Percentiles rank a stretch among this genome's conserved stretches.
These are phyloP conservation scores for Scaeva pyrastri DNA, from an alignment of 2,888 invertebrate genomes.

Conservation along the genomic window DNA sequence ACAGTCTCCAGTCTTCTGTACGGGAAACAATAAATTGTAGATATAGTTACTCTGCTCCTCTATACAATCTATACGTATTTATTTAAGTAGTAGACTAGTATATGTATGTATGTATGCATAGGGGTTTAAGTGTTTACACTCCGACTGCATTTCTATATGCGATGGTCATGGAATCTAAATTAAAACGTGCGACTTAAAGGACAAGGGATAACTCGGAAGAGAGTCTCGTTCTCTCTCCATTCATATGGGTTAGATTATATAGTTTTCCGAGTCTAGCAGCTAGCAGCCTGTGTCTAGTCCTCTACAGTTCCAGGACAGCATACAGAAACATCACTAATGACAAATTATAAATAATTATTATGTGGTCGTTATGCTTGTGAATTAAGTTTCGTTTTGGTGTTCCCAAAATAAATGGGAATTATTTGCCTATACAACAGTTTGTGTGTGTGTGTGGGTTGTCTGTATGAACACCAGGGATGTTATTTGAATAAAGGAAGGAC, in stretches of 20 bases:
- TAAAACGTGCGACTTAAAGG: constrained; percentile 13
- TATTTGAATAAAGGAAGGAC: constrained; percentile 12
- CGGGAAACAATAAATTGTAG: constrained; percentile 49
- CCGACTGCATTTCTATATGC: neutral
- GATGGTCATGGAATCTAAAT: constrained; percentile 13
- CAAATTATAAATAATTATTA: constrained; percentile 71
- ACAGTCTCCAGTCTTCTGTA: constrained; percentile 8
- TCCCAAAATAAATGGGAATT: constrained; percentile 6
- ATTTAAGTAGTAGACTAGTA: no score
- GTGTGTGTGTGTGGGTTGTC: neutral
- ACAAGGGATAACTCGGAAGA: neutral
- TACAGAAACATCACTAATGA: constrained; percentile 67
- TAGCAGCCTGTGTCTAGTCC: neutral
- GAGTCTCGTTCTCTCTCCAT: neutral
- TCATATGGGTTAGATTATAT: neutral
- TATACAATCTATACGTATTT: neutral
- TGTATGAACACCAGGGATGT: neutral
- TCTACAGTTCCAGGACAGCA: constrained; percentile 24
- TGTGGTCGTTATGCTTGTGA: constrained; percentile 67
- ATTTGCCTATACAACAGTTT: constrained; percentile 11
- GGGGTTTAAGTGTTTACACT: constrained; percentile 21
- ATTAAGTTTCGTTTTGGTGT: constrained; percentile 44
- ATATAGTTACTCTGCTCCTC: constrained; percentile 27
- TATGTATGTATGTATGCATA: constrained; percentile 19
- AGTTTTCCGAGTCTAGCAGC: neutral